Evolutionary conservation across 1,140 invertebrate species (phyloP).

Genomic region (Tetragonula clypearis): DNA sequence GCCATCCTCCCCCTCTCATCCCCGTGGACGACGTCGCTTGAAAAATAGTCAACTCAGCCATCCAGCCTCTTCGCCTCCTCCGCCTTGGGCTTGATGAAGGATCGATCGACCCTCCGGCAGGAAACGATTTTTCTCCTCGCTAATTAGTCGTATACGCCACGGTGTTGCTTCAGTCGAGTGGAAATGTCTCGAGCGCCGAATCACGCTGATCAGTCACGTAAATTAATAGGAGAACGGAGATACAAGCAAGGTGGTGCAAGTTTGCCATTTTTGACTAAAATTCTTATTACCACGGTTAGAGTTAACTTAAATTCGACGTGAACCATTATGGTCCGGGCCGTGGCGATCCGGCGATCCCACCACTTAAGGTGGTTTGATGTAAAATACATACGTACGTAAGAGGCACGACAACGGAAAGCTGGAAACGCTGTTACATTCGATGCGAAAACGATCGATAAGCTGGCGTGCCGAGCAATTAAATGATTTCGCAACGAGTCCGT

Average conservation of each 20-base stretch:
- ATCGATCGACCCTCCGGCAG: slow-evolving; percentile 14
- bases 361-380: neutral
- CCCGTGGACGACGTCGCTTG: neutral
- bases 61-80: neutral
- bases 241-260: too few species aligned
- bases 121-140: neutral
- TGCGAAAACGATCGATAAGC: neutral
- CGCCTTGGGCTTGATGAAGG: neutral
- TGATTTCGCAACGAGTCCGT: slow-evolving; percentile 13
- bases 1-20: too few species aligned
- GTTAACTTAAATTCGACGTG: too few species aligned
- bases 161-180: neutral
- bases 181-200: neutral
- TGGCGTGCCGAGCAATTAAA: neutral
- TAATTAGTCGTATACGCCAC: slow-evolving; percentile 19
- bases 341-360: neutral
- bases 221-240: too few species aligned
- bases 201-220: neutral
- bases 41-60: slow-evolving; percentile 20
- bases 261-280: too few species aligned
- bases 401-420: neutral
- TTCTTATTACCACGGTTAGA: too few species aligned
- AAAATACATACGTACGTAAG: neutral
- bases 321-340: too few species aligned
- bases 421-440: neutral